Base-by-base conservation (phyloP, 2,113 vertebrate species). In the Dendropsophus ebraccatus region DNA sequence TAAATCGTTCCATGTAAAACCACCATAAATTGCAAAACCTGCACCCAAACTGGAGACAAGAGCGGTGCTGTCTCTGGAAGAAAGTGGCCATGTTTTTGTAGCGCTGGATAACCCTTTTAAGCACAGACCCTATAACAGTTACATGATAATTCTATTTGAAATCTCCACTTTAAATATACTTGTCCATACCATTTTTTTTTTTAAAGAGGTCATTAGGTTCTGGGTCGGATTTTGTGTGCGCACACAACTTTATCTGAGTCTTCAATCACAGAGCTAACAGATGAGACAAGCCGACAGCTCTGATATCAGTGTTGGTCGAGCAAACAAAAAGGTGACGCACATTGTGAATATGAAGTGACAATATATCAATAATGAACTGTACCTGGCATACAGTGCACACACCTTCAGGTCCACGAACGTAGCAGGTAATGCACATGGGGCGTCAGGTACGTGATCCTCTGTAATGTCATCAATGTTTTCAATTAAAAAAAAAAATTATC, bases 291-390 rank as follows among this genome's bases (percentile, higher is more conserved):
- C 50, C 17, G 49, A 28, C 14, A 52, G 23, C 47, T 8, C 1
- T 9, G 5, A 54, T 30, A 77, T 50, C 25, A 50, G 47, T 21
- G 47, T 50, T 25, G 11, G 17, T 37, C 12, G 21, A 13, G 30
- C 19, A 58, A n/a, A 37, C 10, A 79, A 41, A 56, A 17, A 58
- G 32, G 52, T 79, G 76, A 79, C 76, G 52, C 76, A 79, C 52
- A 56, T 23, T 37, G 52, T 35, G 28, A 35, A 54, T 52, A 58
- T 58, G 12, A 74, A 74, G 70, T 47, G 70, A 25, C 70, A 47
- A 47, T 37, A 74, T 47, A 21, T 47, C 41, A 74, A 47, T 74
- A 37, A 32, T 32, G 12, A 69, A 69, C 5, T 67, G 12, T n/a
- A 67, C 30, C 30, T 69, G 37, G 41, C 47, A 74, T 74, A 49